These are phyloP conservation scores for Glyphotaelius pellucidus DNA, from an alignment of 2,888 invertebrate genomes.

Conservation along the genomic window DNA sequence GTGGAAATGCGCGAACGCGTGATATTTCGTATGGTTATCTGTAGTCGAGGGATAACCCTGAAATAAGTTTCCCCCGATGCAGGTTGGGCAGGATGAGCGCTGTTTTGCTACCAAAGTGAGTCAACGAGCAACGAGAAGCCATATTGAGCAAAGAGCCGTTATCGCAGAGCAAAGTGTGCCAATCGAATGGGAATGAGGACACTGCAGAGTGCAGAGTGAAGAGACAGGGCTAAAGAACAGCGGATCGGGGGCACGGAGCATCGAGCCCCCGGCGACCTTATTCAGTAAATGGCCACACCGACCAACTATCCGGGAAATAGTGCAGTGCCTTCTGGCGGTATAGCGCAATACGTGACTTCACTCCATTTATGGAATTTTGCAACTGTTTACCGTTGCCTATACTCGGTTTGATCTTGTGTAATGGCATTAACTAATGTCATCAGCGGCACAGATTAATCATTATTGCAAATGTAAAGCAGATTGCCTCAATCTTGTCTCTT, in stretches of 20 bases:
- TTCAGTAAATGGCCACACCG: slow-evolving; percentile 29
- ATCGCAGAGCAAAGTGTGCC: slow-evolving; percentile 30
- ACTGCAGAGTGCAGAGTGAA: background rate
- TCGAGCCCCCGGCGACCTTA: slow-evolving; percentile 46
- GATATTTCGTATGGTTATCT: background rate
- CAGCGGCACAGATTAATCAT: slow-evolving; percentile 56
- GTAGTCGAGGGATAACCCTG: background rate
- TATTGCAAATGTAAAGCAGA: slow-evolving; percentile 54
- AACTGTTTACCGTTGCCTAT: slow-evolving; percentile 46
- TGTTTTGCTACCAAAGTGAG: background rate
- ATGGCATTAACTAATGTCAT: slow-evolving; percentile 52
- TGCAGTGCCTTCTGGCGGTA: slow-evolving; percentile 54
- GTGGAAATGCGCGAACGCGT: background rate
- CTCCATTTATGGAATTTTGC: slow-evolving; percentile 51
- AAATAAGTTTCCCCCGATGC: background rate
- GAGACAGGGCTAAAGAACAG: background rate
- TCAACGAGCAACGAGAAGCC: background rate
- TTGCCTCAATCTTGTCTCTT: slow-evolving; percentile 47
- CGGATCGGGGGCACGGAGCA: background rate
- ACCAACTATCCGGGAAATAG: slow-evolving; percentile 54
- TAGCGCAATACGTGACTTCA: slow-evolving; percentile 43
- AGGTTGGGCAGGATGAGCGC: background rate
- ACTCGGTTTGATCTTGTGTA: slow-evolving; percentile 38
- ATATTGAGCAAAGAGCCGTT: slow-evolving; percentile 10
- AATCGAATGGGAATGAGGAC: slow-evolving; percentile 29